phyloP scores from a whole-genome alignment of 2,797 vertebrate genomes.

The Bryconaethiops microstoma region DNA sequence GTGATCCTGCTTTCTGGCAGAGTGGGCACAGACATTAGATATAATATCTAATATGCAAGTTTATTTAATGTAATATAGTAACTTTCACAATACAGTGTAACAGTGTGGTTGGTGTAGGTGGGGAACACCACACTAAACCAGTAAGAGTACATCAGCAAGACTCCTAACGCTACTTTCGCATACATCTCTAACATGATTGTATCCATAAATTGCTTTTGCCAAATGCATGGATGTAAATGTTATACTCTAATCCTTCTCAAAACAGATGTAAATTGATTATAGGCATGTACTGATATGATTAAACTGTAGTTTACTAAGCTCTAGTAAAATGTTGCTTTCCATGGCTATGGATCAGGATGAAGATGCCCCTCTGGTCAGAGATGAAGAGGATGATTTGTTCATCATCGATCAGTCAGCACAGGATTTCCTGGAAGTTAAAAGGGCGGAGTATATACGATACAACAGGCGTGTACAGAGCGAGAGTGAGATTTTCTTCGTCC shows the following conservation, averaged over 20 bases:
- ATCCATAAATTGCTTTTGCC: too few species aligned
- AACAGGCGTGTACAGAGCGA: constrained; percentile 74
- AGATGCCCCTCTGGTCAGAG: constrained; percentile 73
- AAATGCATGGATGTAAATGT: not conserved
- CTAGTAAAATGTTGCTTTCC: not conserved
- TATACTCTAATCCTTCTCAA: not conserved
- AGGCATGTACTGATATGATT: not conserved
- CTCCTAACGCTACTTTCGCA: not conserved
- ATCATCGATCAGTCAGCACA: constrained; percentile 73
- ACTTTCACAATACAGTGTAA: too few species aligned
- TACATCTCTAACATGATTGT: not conserved
- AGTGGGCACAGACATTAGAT: too few species aligned
- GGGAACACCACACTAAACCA: too few species aligned
- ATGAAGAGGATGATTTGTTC: constrained; percentile 78
- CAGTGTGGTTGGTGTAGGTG: too few species aligned
- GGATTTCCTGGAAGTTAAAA: constrained; percentile 83
- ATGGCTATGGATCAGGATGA: constrained; percentile 76
- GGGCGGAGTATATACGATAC: constrained; percentile 81
- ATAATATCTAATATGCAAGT: too few species aligned
- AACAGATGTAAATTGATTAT: not conserved
- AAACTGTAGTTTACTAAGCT: too few species aligned
- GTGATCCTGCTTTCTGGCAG: too few species aligned
- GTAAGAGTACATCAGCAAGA: too few species aligned
- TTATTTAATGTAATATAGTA: too few species aligned
- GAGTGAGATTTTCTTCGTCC: constrained; percentile 82